Conservation (phyloP, 2,113 vertebrate species). For the Ceyx cyanopectus region DNA sequence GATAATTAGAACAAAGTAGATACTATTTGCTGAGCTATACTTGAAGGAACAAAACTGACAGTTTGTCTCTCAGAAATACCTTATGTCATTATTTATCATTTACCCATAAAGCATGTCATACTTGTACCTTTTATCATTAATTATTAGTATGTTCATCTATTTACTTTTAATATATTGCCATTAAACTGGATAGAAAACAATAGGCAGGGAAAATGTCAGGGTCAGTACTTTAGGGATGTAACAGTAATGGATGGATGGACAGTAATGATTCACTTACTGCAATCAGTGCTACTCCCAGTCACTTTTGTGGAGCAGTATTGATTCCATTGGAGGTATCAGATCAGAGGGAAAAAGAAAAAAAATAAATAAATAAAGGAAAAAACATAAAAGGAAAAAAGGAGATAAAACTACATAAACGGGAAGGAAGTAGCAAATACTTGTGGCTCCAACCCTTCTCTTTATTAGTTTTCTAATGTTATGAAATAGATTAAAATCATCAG, state of each 20-base stretch:
- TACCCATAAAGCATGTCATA: constrained; percentile 34
- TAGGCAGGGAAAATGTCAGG: background rate
- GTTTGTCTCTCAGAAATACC: background rate
- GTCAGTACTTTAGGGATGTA: constrained; percentile 26
- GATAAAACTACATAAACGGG: background rate
- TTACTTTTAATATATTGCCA: constrained; percentile 28
- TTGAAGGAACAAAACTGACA: background rate
- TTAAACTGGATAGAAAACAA: constrained; percentile 49
- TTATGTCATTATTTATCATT: constrained; percentile 33
- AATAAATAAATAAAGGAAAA: too few species aligned
- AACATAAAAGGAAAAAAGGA: background rate
- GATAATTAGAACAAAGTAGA: background rate
- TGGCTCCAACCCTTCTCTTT: constrained; percentile 2
- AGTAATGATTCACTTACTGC: constrained; percentile 53
- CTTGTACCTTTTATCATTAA: background rate
- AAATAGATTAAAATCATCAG: constrained; percentile 7
- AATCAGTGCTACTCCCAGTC: constrained; percentile 31
- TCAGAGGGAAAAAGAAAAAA: background rate
- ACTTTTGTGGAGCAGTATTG: constrained; percentile 16
- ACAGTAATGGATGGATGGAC: constrained; percentile 43
- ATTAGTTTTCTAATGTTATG: background rate
- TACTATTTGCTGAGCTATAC: background rate
- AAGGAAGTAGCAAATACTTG: constrained; percentile 10
- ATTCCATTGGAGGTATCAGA: background rate
- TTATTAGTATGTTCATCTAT: constrained; percentile 37